Percentiles rank a stretch among this genome's conserved stretches.
These are phyloP conservation scores for Babyrousa celebensis DNA, from an alignment of 2,797 vertebrate genomes.

Conservation along the genomic window DNA sequence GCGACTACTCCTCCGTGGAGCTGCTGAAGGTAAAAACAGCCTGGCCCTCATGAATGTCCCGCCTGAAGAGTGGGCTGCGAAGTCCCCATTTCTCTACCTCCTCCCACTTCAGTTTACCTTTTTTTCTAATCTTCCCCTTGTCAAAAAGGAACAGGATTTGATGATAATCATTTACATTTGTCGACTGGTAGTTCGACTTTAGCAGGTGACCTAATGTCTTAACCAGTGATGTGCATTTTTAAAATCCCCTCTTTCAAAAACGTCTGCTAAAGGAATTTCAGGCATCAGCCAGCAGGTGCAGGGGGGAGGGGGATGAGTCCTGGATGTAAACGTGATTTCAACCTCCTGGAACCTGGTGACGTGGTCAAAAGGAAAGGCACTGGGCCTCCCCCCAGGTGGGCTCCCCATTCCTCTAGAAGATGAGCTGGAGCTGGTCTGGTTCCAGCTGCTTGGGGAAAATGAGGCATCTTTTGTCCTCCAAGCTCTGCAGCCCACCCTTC, in stretches of 20 bases:
- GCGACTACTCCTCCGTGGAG: background rate
- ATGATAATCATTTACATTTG: background rate
- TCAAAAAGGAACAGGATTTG: background rate
- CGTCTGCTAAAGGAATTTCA: slow-evolving; percentile 52
- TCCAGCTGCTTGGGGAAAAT: slow-evolving; percentile 13
- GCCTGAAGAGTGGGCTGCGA: background rate
- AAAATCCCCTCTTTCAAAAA: slow-evolving; percentile 27
- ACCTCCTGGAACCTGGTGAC: background rate
- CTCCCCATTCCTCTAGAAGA: background rate
- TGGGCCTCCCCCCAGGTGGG: background rate
- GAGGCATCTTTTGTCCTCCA: background rate
- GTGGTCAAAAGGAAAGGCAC: background rate
- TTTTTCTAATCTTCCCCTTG: background rate
- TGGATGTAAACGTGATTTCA: slow-evolving; percentile 29
- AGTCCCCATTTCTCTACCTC: background rate
- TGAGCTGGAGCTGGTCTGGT: background rate
- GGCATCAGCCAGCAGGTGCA: slow-evolving; percentile 78
- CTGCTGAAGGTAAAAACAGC: slow-evolving; percentile 25
- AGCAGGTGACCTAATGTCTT: slow-evolving; percentile 9
- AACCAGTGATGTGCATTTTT: slow-evolving; percentile 10
- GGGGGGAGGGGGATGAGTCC: background rate
- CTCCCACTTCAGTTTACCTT: background rate
- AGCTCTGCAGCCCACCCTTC: background rate
- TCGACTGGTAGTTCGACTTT: slow-evolving; percentile 2
- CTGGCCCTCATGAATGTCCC: background rate